Evolutionary conservation across 2,113 vertebrate genomes (phyloP), one percentile per base, ranked within the genome.

Genomic region (Atlantisia rogersi): DNA sequence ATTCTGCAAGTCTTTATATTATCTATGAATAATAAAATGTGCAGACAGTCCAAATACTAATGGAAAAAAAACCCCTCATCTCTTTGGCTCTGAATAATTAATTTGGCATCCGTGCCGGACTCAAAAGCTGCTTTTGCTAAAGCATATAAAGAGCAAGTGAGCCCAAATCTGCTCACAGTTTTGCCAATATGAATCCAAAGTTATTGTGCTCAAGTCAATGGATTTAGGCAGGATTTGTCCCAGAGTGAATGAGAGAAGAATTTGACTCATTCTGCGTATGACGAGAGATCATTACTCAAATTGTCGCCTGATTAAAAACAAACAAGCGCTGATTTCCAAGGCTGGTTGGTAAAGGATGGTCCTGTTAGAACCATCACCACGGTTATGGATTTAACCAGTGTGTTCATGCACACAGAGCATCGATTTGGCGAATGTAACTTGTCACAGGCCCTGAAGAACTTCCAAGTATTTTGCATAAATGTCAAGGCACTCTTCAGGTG

Each of bases 71-170:
- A 20, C 20, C 52, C 26, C 10, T 8, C 42, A 44, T 80, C n/a
- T 73, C 59, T 62, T 84, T 94, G 52, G 52, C 90, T 94, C 81
- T 78, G 92, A 94, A 88, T 93, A 96, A 95, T 95, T 93, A 88
- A 90, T 94, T 94, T 93, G 92, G 68, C 92, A 92, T 39, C 85
- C 82, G 39, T 70, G 48, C 73, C 2, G 8, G 64, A 86, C 48
- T 78, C 59, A 74, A 88, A 96, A 88, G 82, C 94, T 91, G 86
- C 71, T 94, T 94, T 96, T 1, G 19, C 69, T 75, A 58, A 76
- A 60, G 68, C 68, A 9, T 20, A n/a, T 81, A 71, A 94, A 92
- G 22, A 90, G 17, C 39, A 90, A 71, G 63, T 26, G 60, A 42
- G 60, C 82, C 52, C 76, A 92, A 93, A 94, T 83, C 68, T 92